These are phyloP conservation scores for Streptopelia turtur DNA, from an alignment of 2,797 vertebrate species.

Conservation along the genomic window DNA sequence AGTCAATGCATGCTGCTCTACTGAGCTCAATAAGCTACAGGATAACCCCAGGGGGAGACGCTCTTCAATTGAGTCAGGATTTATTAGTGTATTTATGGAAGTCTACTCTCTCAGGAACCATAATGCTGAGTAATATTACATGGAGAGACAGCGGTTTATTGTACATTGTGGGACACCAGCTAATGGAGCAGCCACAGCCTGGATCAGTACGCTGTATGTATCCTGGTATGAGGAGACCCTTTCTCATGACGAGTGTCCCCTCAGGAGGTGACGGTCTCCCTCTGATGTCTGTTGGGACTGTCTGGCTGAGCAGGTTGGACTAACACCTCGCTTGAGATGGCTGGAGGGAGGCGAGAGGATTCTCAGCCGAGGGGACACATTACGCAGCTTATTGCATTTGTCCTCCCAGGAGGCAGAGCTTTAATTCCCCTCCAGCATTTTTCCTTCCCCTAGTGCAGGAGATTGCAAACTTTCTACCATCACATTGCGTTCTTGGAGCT, in stretches of 20 bases:
- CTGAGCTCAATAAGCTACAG: fast-evolving
- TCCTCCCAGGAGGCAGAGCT: neutral
- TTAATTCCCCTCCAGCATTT: neutral
- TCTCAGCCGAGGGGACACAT: fast-evolving
- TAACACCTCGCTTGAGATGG: fast-evolving
- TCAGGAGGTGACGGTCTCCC: neutral
- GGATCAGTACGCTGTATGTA: fast-evolving
- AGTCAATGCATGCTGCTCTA: neutral
- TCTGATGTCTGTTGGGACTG: fast-evolving
- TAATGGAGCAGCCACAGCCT: neutral
- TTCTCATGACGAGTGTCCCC: neutral
- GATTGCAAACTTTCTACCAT: neutral
- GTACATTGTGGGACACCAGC: fast-evolving
- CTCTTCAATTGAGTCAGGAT: neutral
- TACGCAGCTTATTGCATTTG: neutral
- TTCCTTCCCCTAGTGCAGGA: neutral
- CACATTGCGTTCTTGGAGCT: fast-evolving
- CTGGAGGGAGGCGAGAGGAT: neutral
- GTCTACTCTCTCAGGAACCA: neutral
- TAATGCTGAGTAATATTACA: neutral
- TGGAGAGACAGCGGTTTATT: fast-evolving
- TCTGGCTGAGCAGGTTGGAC: fast-evolving
- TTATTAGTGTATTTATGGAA: neutral
- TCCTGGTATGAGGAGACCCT: fast-evolving
- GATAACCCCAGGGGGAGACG: fast-evolving